Evolutionary conservation across 1,140 invertebrate genomes (phyloP).

Genomic region (Ceratina australensis): DNA sequence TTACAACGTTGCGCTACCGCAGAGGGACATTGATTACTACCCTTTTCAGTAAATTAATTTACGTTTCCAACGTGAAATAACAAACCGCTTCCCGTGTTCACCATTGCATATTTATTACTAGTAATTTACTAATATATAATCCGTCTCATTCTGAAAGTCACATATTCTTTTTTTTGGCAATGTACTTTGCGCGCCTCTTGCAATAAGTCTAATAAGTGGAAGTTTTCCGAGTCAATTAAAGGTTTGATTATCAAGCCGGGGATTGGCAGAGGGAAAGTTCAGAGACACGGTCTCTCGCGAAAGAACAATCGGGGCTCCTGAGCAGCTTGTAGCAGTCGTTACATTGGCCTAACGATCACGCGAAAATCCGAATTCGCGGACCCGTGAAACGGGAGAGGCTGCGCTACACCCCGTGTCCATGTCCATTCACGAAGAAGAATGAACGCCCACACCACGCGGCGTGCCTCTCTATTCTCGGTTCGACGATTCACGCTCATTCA

Average conservation of each 20-base stretch:
- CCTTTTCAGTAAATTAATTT: too few species aligned
- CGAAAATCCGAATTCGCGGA: constrained; percentile 9
- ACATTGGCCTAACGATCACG: constrained; percentile 19
- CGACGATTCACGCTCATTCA: constrained; percentile 44
- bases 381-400: constrained; percentile 15
- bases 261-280: neutral
- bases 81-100: too few species aligned
- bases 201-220: too few species aligned
- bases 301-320: constrained; percentile 2
- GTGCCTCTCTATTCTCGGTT: constrained; percentile 46
- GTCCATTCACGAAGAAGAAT: constrained; percentile 39
- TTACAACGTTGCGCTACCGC: too few species aligned
- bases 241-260: neutral
- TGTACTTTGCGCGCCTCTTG: too few species aligned
- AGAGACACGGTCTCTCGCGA: neutral
- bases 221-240: neutral
- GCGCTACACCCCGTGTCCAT: neutral
- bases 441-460: constrained; percentile 13
- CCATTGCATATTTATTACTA: too few species aligned
- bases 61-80: too few species aligned
- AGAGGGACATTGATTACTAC: too few species aligned
- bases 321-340: neutral
- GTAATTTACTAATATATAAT: too few species aligned
- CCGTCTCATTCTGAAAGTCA: too few species aligned
- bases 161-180: too few species aligned